Percentiles rank a stretch among this genome's conserved stretches.
phyloP scores from a whole-genome alignment of 2,797 vertebrate genomes.

The Craterocephalus amniculus region DNA sequence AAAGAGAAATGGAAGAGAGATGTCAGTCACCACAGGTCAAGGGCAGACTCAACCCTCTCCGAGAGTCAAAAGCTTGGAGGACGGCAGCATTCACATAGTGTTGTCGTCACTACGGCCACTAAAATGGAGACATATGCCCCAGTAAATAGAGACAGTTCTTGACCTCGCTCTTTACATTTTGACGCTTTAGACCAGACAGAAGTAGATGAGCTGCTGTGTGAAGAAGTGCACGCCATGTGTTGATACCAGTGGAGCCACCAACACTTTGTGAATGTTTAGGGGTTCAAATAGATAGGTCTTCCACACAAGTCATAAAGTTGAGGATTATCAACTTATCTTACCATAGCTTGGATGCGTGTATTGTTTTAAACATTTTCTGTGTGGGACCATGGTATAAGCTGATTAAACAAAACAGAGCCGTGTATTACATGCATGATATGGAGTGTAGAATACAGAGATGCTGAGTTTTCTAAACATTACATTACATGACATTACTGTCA shows the following conservation, averaged over 20 bases:
- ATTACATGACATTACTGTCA: no score
- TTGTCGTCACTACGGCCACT: constrained; percentile 32
- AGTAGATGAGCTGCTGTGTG: constrained; percentile 4
- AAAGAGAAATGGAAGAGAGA: constrained; percentile 40
- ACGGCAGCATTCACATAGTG: constrained; percentile 26
- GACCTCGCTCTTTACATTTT: constrained; percentile 37
- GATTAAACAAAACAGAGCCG: no score
- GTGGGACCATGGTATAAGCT: no score
- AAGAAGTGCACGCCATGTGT: constrained; percentile 4
- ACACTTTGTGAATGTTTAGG: constrained; percentile 8
- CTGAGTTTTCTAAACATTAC: no score
- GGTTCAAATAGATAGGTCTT: no score
- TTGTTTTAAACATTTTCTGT: no score
- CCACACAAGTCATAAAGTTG: no score
- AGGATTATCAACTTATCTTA: no score
- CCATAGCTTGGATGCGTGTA: no score
- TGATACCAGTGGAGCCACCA: neutral
- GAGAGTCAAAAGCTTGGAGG: constrained; percentile 39
- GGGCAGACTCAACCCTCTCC: constrained; percentile 40
- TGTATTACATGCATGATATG: no score
- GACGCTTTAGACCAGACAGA: constrained; percentile 40
- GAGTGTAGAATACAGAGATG: no score
- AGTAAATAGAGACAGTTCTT: constrained; percentile 48
- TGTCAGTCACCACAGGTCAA: constrained; percentile 39
- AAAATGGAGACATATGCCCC: constrained; percentile 27